Conservation (phyloP, 2,797 vertebrate species). For the Threskiornis aethiopicus region DNA sequence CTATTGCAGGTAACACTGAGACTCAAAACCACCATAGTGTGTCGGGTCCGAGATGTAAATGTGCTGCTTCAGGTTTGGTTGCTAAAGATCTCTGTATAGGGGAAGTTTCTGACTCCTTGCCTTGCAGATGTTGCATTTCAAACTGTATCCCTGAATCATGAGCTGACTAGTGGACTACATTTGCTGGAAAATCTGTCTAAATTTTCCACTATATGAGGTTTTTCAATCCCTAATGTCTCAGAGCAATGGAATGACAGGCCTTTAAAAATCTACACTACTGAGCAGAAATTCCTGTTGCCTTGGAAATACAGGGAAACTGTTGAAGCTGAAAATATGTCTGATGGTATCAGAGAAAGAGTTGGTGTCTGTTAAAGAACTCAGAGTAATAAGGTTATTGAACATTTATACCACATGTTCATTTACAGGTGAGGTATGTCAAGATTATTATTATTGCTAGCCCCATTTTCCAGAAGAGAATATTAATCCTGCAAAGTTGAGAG, state of each 20-base stretch:
- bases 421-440: not conserved
- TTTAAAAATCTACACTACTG: not conserved
- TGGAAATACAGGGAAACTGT: constrained; percentile 33
- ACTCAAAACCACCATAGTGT: not conserved
- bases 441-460: not conserved
- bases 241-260: not conserved
- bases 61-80: not conserved
- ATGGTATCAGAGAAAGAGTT: not conserved
- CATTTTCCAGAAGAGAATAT: not conserved
- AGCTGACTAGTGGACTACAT: not conserved
- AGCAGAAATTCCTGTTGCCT: constrained; percentile 26
- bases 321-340: constrained; percentile 36
- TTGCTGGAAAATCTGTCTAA: not conserved
- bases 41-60: not conserved
- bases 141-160: not conserved
- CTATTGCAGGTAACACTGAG: not conserved
- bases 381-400: constrained; percentile 26
- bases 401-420: not conserved
- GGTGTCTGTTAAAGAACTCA: not conserved
- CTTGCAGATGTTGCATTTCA: constrained; percentile 34
- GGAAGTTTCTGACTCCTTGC: constrained; percentile 8
- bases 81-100: constrained; percentile 4
- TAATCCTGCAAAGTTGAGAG: not conserved
- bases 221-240: not conserved
- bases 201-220: not conserved